Evolutionary conservation across 2,797 vertebrate species (phyloP).

Genomic region (Arnoldichthys spilopterus): DNA sequence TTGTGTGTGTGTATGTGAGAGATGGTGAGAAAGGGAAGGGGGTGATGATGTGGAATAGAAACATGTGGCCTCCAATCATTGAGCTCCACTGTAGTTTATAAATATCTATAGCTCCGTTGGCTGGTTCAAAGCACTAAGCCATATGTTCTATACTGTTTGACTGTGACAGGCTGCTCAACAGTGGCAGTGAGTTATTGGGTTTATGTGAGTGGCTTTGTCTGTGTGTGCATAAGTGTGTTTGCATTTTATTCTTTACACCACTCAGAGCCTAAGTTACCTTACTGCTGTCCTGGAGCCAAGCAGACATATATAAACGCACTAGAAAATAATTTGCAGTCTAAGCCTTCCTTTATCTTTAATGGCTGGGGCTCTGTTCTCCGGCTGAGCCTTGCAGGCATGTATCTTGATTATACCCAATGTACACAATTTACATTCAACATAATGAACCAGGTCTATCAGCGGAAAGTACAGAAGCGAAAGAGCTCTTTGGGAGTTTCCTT

Average conservation of each 20-base stretch:
- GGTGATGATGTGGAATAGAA: constrained; percentile 69
- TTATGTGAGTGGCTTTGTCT: constrained; percentile 17
- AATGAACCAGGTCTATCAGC: constrained; percentile 6
- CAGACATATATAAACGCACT: constrained; percentile 3
- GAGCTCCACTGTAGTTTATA: constrained; percentile 75
- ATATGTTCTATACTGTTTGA: constrained; percentile 66
- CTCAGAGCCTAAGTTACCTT: background rate
- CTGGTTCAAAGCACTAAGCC: constrained; percentile 68
- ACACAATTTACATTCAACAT: constrained; percentile 35
- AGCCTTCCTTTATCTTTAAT: constrained; percentile 35
- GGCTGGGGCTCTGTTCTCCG: background rate
- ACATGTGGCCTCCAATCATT: constrained; percentile 79
- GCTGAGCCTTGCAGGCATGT: background rate
- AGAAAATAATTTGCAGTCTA: constrained; percentile 8
- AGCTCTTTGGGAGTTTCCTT: background rate
- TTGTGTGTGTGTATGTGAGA: constrained; percentile 26
- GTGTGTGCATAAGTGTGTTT: constrained; percentile 15
- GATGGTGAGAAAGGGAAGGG: background rate
- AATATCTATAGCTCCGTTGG: constrained; percentile 74
- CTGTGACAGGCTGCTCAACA: constrained; percentile 47
- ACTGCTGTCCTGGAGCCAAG: constrained; percentile 8
- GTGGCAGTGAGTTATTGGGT: constrained; percentile 55
- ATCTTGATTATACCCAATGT: constrained; percentile 5
- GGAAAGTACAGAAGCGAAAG: background rate
- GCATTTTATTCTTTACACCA: background rate